Base-by-base conservation (phyloP, 2,797 vertebrate genomes). In the Halcyon smyrnensis region DNA sequence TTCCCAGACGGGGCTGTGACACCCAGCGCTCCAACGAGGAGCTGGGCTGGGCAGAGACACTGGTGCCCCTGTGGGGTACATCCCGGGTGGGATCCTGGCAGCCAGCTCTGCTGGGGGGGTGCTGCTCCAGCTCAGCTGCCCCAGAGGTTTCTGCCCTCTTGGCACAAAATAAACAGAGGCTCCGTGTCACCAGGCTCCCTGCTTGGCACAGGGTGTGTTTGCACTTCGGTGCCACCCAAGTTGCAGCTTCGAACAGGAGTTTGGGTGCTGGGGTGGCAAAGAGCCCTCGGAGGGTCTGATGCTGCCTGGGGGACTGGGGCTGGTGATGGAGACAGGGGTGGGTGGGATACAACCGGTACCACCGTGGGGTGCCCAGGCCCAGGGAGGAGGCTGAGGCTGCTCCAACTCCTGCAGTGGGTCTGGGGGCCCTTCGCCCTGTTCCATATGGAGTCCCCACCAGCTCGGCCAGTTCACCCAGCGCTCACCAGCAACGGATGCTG, bases 151-250 rank as follows among this genome's bases (percentile, higher is more conserved):
- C 73, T 77, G 59, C 32, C 4, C 1, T 7, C 71, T 62, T 39
- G 27, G 51, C 60, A 34, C 24, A 34, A 54, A 60, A 53, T 9
- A 68, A 78, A 75, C 0, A 0, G 12, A 6, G 13, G 71, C 10
- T 73, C 57, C 0, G 0, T 11, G 43, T 53, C 20, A 4, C n/a
- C 15, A 9, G 45, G 69, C 21, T 68, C 41, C 46, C 5, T 16
- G 15, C 65, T 57, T 1, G 0, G 57, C 7, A 11, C 9, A 2
- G 28, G 1, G 12, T 0, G 5, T 0, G 3, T 51, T 56, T 12
- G 25, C 43, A 17, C 17, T 36, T 18, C 4, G 1, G 28, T 37
- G 68, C 37, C 11, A 9, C 56, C 3, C 0, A 32, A 9, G 59
- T 1, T 21, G 32, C 19, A 28, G n/a, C 15, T 59, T 69, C 10